phyloP scores from a whole-genome alignment of 2,888 invertebrate species.

The Agrenia bidenticulata region DNA sequence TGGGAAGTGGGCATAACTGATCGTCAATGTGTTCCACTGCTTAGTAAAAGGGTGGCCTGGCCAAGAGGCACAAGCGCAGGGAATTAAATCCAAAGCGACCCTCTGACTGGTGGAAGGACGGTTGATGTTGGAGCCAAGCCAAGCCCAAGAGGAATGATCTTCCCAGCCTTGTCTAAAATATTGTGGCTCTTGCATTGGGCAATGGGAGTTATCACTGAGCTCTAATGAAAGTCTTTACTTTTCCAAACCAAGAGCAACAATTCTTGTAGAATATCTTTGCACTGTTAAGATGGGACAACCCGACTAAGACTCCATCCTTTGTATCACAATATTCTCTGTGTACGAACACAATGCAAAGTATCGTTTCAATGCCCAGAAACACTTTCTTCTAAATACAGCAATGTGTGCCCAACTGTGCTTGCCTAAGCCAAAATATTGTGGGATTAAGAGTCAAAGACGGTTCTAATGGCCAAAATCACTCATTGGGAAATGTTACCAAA shows the following conservation, averaged over 20 bases:
- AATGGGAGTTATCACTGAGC: conserved; percentile 27
- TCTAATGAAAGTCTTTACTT: conserved; percentile 5
- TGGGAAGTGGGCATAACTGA: conserved; percentile 7
- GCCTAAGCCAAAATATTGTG: conserved; percentile 52
- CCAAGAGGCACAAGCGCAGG: conserved; percentile 17
- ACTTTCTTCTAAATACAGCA: conserved; percentile 34
- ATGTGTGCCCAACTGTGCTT: conserved; percentile 52
- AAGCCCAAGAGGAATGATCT: conserved; percentile 41
- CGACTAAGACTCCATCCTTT: neutral
- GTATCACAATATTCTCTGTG: neutral
- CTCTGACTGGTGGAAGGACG: conserved; percentile 32
- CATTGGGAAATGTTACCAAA: conserved; percentile 41
- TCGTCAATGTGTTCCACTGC: neutral
- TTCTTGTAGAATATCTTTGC: neutral
- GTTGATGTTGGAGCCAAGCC: conserved; percentile 37
- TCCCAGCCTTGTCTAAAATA: conserved; percentile 43
- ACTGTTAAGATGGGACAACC: neutral
- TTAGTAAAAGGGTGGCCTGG: conserved; percentile 7
- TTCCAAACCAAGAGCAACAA: neutral
- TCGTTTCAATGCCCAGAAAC: conserved; percentile 1
- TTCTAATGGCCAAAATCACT: conserved; percentile 29
- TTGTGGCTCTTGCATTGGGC: conserved; percentile 30
- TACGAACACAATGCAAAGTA: neutral
- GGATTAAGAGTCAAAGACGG: conserved; percentile 40
- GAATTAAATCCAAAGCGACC: conserved; percentile 26